A percentile compares a stretch with the other conserved stretches of the same genome.
These are phyloP conservation scores for Oppia nitens DNA, from an alignment of 1,140 invertebrate genomes.

Conservation along the genomic window DNA sequence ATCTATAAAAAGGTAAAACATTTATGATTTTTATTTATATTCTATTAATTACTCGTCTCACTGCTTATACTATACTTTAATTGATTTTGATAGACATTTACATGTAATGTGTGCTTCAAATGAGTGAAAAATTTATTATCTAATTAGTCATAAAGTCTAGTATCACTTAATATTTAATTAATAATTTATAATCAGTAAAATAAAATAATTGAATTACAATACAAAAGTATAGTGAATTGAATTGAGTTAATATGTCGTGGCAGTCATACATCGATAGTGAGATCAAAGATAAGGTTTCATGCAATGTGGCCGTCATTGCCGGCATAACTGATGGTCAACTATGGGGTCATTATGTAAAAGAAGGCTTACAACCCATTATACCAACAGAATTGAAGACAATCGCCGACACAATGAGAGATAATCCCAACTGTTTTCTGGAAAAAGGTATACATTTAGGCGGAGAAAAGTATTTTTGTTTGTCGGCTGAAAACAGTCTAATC, in stretches of 20 bases:
- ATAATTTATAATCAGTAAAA: too few relatives aligned
- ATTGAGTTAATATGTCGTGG: constrained; percentile 88
- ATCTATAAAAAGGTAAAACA: too few relatives aligned
- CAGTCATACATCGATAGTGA: constrained; percentile 95
- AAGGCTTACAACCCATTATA: constrained; percentile 18
- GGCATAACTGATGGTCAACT: constrained; percentile 74
- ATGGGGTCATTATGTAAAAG: constrained; percentile 68
- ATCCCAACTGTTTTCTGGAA: constrained; percentile 22
- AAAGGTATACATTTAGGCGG: constrained; percentile 22
- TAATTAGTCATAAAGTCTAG: too few relatives aligned
- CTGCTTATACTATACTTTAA: too few relatives aligned
- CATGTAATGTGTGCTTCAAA: too few relatives aligned
- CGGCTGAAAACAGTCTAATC: constrained; percentile 21
- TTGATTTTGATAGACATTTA: too few relatives aligned
- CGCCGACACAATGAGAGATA: constrained; percentile 21
- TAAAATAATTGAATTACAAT: too few relatives aligned
- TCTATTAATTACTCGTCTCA: too few relatives aligned
- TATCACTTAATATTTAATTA: too few relatives aligned
- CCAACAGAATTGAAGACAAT: constrained; percentile 22
- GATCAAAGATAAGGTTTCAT: constrained; percentile 56
- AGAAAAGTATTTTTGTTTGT: constrained; percentile 23
- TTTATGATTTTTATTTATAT: too few relatives aligned
- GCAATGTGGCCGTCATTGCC: constrained; percentile 54
- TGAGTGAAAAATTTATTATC: too few relatives aligned
- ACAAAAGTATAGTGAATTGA: too few relatives aligned